Base-by-base conservation (phyloP, 2,888 invertebrate species). In the Priocnemis perturbator region DNA sequence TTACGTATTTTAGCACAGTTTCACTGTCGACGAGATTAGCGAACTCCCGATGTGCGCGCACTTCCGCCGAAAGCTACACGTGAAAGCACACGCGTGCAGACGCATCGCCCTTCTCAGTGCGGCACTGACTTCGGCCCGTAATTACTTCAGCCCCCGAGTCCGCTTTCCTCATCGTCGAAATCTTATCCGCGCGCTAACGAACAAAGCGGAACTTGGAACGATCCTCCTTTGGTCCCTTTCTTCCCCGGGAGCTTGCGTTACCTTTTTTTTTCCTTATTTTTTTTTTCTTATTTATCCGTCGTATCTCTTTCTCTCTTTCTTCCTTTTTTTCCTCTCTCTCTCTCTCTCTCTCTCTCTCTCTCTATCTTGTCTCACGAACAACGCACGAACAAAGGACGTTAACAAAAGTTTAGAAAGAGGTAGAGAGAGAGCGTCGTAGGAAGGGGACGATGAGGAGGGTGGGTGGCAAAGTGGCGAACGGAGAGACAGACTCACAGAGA, bases 301-400 rank as follows among this genome's bases (percentile, higher is more conserved):
- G 37, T 37, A 5, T 9, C 37, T 37, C 50, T 48, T n/a, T 60
- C 17, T 53, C 44, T 50, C 48, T 45, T 37, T 58, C 23, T 47
- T 57, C 37, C 44, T 14, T 30, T 52, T 47, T 48, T 60, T 19
- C 15, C n/a, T n/a, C 58, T 21, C 23, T 55, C 45, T 19, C 3
- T 30, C n/a, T 14, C 2, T 21, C 55, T 20, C 4, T 11, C 37
- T 9, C 37, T 37, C 50, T 48, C 9, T 60, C 17, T 53, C 44
- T 50, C 48, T n/a, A n/a, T n/a, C n/a, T n/a, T 21, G 15, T 4
- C 50, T 2, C 59, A 1, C 53, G 60, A 58, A 67, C 64, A 26
- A 62, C 62, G 63, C 61, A 66, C 66, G 74, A 57, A 64, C 64
- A 64, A 64, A 57, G 57, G 57, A 50, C 57, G 57, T 57, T 57